Evolutionary conservation across 2,113 vertebrate genomes (phyloP).

Genomic region (Corydoras maculifer): DNA sequence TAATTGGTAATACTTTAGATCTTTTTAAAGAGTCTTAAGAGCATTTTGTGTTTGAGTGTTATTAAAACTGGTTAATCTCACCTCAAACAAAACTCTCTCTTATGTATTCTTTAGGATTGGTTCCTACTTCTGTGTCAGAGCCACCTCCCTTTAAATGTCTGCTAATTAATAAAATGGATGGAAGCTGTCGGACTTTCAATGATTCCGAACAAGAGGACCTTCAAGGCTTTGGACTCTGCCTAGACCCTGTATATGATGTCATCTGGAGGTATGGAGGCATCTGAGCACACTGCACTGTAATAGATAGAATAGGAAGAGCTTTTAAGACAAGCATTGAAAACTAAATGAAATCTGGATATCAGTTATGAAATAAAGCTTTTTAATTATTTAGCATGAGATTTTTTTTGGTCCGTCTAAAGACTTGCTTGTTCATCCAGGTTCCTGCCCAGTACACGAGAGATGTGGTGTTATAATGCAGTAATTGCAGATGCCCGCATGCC

Average conservation of each 20-base stretch:
- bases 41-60: background rate
- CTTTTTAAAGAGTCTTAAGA: background rate
- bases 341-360: too few relatives aligned
- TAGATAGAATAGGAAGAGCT: background rate
- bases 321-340: background rate
- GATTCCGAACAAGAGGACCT: conserved; percentile 98
- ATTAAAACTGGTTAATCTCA: background rate
- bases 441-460: conserved; percentile 77
- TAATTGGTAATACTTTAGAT: conserved; percentile 72
- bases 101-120: conserved; percentile 67
- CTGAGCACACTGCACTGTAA: background rate
- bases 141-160: conserved; percentile 96
- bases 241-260: conserved; percentile 97
- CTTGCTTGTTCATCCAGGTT: conserved; percentile 65
- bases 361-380: too few relatives aligned
- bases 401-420: conserved; percentile 16
- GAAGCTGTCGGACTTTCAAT: conserved; percentile 97
- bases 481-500: conserved; percentile 92
- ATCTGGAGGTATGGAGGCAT: conserved; percentile 84
- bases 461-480: conserved; percentile 97
- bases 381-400: background rate
- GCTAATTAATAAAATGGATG: conserved; percentile 97
- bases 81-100: background rate
- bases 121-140: conserved; percentile 89
- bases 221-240: conserved; percentile 92